Evolutionary conservation across 2,888 invertebrate genomes (phyloP).

Genomic region (Tetranychus truncatus): DNA sequence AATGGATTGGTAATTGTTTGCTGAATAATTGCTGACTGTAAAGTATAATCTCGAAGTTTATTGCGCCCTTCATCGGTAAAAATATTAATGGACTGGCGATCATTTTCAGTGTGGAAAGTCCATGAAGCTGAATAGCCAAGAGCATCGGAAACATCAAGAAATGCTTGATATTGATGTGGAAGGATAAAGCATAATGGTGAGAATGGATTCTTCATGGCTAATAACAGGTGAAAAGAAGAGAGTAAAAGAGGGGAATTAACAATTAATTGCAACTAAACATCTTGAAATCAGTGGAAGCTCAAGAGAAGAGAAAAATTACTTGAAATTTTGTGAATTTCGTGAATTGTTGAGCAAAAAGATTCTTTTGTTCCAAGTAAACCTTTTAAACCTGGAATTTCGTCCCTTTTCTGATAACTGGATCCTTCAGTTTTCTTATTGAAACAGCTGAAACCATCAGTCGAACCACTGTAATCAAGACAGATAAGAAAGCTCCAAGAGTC

Average conservation of each 20-base stretch:
- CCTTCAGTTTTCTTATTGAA: neutral
- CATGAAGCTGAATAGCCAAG: conserved; percentile 27
- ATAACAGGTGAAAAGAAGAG: neutral
- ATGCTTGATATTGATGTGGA: conserved; percentile 29
- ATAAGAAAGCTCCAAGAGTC: conserved; percentile 1
- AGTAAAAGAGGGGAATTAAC: neutral
- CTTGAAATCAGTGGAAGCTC: no score
- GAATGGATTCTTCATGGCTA: conserved; percentile 20
- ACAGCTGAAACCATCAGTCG: neutral
- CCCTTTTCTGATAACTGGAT: conserved; percentile 23
- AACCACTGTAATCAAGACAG: conserved; percentile 3
- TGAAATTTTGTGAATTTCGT: conserved; percentile 24
- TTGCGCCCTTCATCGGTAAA: conserved; percentile 24
- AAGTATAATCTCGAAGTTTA: conserved; percentile 22
- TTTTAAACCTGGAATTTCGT: conserved; percentile 28
- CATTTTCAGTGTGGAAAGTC: conserved; percentile 26
- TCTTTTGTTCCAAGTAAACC: conserved; percentile 28
- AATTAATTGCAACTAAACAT: neutral
- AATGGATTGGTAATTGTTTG: conserved; percentile 28
- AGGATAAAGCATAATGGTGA: conserved; percentile 30
- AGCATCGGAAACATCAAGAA: conserved; percentile 29
- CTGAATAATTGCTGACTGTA: conserved; percentile 25
- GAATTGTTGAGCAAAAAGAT: conserved; percentile 28
- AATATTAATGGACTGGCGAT: conserved; percentile 23
- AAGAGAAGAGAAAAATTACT: conserved; percentile 20